phyloP scores from a whole-genome alignment of 2,797 vertebrate species.

The Intellagama lesueurii region DNA sequence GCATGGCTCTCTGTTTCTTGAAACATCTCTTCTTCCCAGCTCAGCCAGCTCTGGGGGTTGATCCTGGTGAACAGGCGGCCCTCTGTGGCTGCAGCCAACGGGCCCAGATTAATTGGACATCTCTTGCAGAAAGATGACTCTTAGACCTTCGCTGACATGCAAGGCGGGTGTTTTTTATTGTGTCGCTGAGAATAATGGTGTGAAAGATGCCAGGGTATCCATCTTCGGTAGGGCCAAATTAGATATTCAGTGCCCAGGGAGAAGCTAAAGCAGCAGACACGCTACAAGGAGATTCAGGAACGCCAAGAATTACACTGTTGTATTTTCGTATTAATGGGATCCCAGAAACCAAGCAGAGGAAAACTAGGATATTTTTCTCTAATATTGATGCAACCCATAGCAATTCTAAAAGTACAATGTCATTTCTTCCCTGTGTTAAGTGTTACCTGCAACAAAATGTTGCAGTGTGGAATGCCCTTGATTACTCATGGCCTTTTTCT shows the following conservation, averaged over 20 bases:
- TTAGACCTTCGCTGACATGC: conserved; percentile 20
- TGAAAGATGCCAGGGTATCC: background rate
- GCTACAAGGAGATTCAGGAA: background rate
- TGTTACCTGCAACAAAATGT: background rate
- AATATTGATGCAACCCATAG: background rate
- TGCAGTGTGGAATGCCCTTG: background rate
- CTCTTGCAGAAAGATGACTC: conserved; percentile 17
- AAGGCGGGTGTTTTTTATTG: conserved; percentile 16
- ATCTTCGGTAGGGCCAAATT: conserved; percentile 16
- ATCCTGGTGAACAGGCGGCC: background rate
- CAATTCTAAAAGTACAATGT: background rate
- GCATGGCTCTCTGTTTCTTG: background rate
- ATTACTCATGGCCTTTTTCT: background rate
- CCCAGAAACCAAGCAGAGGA: background rate
- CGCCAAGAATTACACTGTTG: background rate
- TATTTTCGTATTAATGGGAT: background rate
- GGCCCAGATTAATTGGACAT: conserved; percentile 38
- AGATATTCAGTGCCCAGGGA: conserved; percentile 10
- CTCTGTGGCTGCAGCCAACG: background rate
- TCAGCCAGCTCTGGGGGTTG: background rate
- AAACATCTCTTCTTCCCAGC: background rate
- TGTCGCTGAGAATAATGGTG: conserved; percentile 22
- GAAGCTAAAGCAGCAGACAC: background rate
- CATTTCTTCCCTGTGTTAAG: background rate
- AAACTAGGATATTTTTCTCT: background rate